Evolutionary conservation across 2,797 vertebrate species (phyloP).

Genomic region (Chloroceryle amazona): DNA sequence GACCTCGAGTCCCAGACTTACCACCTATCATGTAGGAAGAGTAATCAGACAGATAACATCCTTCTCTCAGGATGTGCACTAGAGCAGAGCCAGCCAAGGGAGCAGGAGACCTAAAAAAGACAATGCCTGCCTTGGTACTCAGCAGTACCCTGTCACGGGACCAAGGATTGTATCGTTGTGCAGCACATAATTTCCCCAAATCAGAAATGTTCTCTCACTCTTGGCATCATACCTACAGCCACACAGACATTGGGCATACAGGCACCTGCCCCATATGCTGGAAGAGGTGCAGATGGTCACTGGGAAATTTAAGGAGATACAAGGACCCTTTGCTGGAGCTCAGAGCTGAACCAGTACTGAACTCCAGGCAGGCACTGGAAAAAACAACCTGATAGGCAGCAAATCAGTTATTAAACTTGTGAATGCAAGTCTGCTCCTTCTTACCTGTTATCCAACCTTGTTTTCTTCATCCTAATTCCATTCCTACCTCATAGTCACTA

Average conservation of each 20-base stretch:
- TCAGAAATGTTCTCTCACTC: neutral
- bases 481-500: neutral
- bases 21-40: neutral
- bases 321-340: neutral
- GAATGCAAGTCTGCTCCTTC: neutral
- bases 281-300: neutral
- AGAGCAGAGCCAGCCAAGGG: neutral
- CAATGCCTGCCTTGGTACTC: neutral
- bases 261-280: fast-evolving
- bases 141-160: fast-evolving
- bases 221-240: neutral
- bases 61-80: neutral
- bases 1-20: neutral
- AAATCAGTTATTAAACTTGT: neutral
- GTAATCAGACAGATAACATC: neutral
- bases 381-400: neutral
- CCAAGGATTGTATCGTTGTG: neutral
- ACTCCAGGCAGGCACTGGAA: neutral
- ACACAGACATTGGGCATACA: fast-evolving
- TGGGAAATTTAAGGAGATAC: neutral
- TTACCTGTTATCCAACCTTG: neutral
- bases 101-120: neutral
- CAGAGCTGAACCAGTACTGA: neutral
- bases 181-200: neutral
- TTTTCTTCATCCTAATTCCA: neutral